Conservation (phyloP, 2,888 invertebrate genomes). For the Lagria hirta region DNA sequence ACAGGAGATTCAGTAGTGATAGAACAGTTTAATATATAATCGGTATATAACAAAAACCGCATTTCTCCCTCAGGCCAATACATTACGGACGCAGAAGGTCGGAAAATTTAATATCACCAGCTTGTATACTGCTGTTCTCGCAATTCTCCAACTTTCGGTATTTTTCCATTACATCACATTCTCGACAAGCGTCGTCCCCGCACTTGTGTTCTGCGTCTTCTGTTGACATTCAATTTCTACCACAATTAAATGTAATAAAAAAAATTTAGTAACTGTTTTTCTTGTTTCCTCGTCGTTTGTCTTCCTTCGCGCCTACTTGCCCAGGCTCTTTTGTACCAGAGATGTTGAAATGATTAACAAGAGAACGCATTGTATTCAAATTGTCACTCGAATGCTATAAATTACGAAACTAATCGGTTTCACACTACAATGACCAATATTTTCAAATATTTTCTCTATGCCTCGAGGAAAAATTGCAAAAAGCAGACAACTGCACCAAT, state of each 20-base stretch:
- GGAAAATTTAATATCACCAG: conserved; percentile 56
- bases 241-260: conserved; percentile 20
- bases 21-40: conserved; percentile 44
- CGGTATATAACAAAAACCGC: conserved; percentile 51
- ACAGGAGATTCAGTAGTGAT: conserved; percentile 14
- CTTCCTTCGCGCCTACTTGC: not conserved
- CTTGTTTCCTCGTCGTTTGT: not conserved
- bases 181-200: conserved; percentile 44
- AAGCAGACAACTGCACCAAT: not conserved
- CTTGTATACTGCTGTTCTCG: conserved; percentile 49
- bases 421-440: conserved; percentile 1
- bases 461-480: not conserved
- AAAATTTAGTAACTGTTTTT: conserved; percentile 10
- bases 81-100: conserved; percentile 54
- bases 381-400: conserved; percentile 5
- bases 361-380: conserved; percentile 14
- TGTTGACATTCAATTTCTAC: conserved; percentile 18
- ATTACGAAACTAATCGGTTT: conserved; percentile 11
- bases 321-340: not conserved
- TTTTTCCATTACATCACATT: conserved; percentile 55
- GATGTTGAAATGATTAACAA: not conserved
- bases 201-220: conserved; percentile 45
- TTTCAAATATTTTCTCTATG: conserved; percentile 10
- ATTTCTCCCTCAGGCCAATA: conserved; percentile 50
- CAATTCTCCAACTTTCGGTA: conserved; percentile 53